Percentiles rank a stretch among this genome's conserved stretches.
Conservation (phyloP, 2,113 vertebrate species). For the Genyomyrus donnyi region DNA sequence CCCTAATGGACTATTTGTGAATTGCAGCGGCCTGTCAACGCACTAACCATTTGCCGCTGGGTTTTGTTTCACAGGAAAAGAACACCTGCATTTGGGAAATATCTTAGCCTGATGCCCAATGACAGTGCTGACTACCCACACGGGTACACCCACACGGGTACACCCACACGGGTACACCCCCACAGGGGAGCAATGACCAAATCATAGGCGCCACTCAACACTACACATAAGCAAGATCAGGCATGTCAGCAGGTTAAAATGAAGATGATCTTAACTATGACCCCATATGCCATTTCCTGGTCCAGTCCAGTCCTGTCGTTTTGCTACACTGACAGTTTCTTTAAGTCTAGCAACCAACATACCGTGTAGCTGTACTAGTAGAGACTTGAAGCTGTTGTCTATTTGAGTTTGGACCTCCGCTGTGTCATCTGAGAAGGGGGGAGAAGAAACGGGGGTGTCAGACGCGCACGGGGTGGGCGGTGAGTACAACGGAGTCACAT, state of each 20-base stretch:
- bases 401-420: conserved; percentile 82
- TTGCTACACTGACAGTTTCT: background rate
- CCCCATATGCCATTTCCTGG: background rate
- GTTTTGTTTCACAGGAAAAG: background rate
- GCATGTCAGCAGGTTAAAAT: background rate
- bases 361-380: conserved; percentile 88
- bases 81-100: background rate
- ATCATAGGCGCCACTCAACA: background rate
- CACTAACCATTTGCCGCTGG: background rate
- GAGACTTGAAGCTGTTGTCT: conserved; percentile 79
- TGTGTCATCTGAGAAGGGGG: conserved; percentile 72
- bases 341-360: conserved; percentile 29
- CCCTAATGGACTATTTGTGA: background rate
- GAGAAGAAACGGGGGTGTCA: background rate
- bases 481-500: background rate
- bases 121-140: background rate
- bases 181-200: background rate
- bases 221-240: background rate
- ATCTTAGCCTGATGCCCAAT: background rate
- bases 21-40: background rate
- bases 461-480: background rate
- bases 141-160: background rate
- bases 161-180: background rate
- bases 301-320: background rate
- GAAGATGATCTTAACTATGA: background rate